Percentiles rank a stretch among this genome's conserved stretches.
These are phyloP conservation scores for Chlorocebus sabaeus DNA, from an alignment of 2,113 vertebrate species.

Conservation along the genomic window DNA sequence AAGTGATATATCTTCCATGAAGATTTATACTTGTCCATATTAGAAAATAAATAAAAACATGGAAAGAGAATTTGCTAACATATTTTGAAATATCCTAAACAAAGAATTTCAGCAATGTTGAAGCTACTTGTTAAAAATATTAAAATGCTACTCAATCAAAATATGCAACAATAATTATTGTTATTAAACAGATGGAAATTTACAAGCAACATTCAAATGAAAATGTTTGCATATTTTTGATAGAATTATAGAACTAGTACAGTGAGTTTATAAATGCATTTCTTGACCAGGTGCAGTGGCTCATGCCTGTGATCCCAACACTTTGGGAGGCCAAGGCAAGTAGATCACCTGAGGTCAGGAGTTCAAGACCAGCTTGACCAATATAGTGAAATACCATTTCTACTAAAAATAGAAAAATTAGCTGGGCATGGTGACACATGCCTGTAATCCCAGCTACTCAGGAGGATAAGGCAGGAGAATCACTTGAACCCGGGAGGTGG, in stretches of 20 bases:
- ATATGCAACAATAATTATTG: slow-evolving; percentile 1
- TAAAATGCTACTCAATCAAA: not conserved
- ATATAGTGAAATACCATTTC: too few species aligned
- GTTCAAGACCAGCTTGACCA: too few species aligned
- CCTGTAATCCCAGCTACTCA: too few species aligned
- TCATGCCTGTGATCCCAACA: too few species aligned
- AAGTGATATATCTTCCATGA: not conserved
- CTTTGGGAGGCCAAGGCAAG: too few species aligned
- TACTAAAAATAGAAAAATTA: too few species aligned
- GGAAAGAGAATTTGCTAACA: not conserved
- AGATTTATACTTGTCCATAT: not conserved
- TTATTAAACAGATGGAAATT: not conserved
- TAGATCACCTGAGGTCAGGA: too few species aligned
- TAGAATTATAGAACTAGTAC: not conserved
- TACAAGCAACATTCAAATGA: not conserved
- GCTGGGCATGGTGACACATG: too few species aligned
- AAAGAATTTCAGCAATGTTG: not conserved
- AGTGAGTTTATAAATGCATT: not conserved
- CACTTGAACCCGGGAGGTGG: too few species aligned
- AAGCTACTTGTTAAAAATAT: not conserved
- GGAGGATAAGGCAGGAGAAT: too few species aligned
- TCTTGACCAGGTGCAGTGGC: not conserved
- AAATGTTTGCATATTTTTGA: not conserved
- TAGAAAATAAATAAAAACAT: not conserved
- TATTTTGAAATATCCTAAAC: not conserved